Evolutionary conservation across 2,113 vertebrate species (phyloP).

Genomic region (Gambusia holbrooki): DNA sequence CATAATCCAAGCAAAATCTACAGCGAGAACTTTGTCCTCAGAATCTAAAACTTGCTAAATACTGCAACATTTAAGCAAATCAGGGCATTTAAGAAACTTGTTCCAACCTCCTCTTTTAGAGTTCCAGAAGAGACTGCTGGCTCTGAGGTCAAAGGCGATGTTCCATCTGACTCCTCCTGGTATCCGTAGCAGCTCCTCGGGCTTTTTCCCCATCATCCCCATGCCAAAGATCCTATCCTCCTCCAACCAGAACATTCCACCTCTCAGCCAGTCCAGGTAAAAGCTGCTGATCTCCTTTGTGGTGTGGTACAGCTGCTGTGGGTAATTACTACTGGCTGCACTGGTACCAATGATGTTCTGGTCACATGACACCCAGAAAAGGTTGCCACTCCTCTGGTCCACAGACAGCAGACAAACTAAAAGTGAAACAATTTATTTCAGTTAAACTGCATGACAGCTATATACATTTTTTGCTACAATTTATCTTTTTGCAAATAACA

Average conservation of each 20-base stretch:
- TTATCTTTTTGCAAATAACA: conserved; percentile 44
- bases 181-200: conserved; percentile 73
- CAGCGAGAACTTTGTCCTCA: neutral
- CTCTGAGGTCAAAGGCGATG: conserved; percentile 79
- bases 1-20: neutral
- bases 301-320: conserved; percentile 75
- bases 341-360: conserved; percentile 77
- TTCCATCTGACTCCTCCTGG: conserved; percentile 59
- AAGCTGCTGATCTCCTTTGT: conserved; percentile 74
- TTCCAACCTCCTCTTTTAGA: conserved; percentile 76
- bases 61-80: neutral
- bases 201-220: conserved; percentile 76
- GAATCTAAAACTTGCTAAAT: neutral
- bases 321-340: conserved; percentile 11
- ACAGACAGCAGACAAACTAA: conserved; percentile 85
- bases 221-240: conserved; percentile 77
- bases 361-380: conserved; percentile 88
- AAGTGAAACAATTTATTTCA: neutral
- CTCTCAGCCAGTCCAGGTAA: conserved; percentile 84
- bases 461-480: neutral
- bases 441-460: neutral
- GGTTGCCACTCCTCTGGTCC: conserved; percentile 80
- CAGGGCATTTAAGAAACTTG: neutral
- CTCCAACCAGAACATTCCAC: conserved; percentile 84
- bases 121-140: conserved; percentile 85